Base-by-base conservation (phyloP, 92 coral and sea anemone species). In the Scolanthus callimorphus region DNA sequence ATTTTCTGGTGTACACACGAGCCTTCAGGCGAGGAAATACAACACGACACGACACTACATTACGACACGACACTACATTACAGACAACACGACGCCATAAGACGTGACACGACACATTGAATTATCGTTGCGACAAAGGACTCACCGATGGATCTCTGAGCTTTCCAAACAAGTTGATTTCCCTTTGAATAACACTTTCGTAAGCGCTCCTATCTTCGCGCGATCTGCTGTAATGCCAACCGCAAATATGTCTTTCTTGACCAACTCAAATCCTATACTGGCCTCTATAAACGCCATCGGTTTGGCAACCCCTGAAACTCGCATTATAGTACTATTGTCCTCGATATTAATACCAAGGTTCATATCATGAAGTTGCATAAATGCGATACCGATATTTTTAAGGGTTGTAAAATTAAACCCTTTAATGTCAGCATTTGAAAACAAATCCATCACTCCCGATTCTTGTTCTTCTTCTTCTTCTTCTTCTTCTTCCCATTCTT, bases 221-320 rank as follows among this genome's bases (percentile, higher is more conserved):
- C 54, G 49, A 11, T 72, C 86, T 17, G 80, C 80, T 12, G 86
- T 79, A 38, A 79, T 63, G 0, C 69, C 86, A 17, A 79, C 80
- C 13, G 81, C 86, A 59, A 79, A 65, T 25, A 79, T 75, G 4
- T 65, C 63, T 30, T 79, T 79, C 52, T 76, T 76, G 10, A 72
- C 58, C 1, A 79, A 25, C 29, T 79, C 86, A 26, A 79, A 79
- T 10, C 65, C 61, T 26, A 79, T 56, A 53, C 75, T 65, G 2
- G 76, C 62, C 3, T 70, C 71, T 21, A 67, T 38, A 41, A 57
- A 63, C 23, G 13, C 13, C 20, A 63, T 65, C 0, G 86, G 86
- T 2, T 76, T 63, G 0, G 76, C 86, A 4, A 49, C 65, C 10
- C 86, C 86, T 0, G 59, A 64, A 26, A 72, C 75, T 10, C 86